phyloP scores from a whole-genome alignment of 2,113 vertebrate genomes.

The Climacteris rufus region DNA sequence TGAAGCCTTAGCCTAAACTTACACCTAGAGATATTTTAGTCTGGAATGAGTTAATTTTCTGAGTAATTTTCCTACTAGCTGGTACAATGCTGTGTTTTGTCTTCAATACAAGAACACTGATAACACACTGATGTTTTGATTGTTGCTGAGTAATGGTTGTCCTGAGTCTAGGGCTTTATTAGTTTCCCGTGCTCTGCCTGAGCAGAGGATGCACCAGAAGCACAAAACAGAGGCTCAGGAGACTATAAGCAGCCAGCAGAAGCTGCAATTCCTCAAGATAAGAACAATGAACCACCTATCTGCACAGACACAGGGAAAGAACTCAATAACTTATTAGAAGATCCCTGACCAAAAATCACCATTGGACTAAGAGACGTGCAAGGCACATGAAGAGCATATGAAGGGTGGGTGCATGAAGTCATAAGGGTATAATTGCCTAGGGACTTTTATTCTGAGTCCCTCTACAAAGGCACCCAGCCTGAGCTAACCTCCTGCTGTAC shows the following conservation, averaged over 20 bases:
- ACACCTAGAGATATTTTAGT: rapidly evolving
- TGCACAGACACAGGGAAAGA: background rate
- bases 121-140: background rate
- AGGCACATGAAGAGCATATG: background rate
- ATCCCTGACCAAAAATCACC: background rate
- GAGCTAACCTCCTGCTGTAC: background rate
- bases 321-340: background rate
- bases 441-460: background rate
- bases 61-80: background rate
- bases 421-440: background rate
- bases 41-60: background rate
- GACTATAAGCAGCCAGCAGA: background rate
- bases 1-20: background rate
- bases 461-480: background rate
- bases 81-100: background rate
- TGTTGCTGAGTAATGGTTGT: background rate
- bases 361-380: background rate
- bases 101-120: background rate
- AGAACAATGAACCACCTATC: background rate
- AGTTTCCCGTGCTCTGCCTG: background rate
- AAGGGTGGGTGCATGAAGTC: background rate
- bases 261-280: background rate
- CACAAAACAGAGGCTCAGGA: background rate
- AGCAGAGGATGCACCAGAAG: background rate
- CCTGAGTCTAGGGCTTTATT: background rate